Evolutionary conservation across 2,888 invertebrate species (phyloP).

Genomic region (Galeruca laticollis): DNA sequence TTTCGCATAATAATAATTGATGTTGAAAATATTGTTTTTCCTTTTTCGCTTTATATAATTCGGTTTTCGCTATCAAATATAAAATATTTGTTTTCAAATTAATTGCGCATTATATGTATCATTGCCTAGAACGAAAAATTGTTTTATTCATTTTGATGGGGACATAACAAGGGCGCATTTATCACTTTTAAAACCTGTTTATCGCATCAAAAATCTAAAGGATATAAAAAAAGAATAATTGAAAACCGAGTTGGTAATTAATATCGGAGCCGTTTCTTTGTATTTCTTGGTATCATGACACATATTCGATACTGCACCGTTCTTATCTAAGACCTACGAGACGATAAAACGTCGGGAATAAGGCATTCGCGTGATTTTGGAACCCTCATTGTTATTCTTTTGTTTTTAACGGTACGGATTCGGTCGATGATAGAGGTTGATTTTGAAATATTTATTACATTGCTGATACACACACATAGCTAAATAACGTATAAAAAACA

Average conservation of each 20-base stretch:
- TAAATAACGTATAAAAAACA: constrained; percentile 6
- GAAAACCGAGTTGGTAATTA: constrained; percentile 48
- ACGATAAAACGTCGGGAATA: constrained; percentile 55
- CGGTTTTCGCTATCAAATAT: too few species aligned
- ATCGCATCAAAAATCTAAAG: constrained; percentile 25
- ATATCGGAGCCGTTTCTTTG: constrained; percentile 49
- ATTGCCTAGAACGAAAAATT: not conserved
- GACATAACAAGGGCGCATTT: constrained; percentile 20
- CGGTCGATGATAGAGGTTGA: constrained; percentile 48
- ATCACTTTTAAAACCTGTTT: constrained; percentile 23
- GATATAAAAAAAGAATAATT: constrained; percentile 45
- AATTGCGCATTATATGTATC: too few species aligned
- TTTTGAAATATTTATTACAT: constrained; percentile 42
- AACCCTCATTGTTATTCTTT: constrained; percentile 55
- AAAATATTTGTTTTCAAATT: too few species aligned
- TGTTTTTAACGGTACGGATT: constrained; percentile 43
- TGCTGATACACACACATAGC: not conserved
- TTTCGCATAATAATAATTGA: not conserved
- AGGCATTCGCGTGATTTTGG: constrained; percentile 57
- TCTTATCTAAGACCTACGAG: constrained; percentile 51
- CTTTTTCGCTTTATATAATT: too few species aligned
- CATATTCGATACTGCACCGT: constrained; percentile 55
- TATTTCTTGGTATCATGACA: constrained; percentile 51
- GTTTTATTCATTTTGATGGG: constrained; percentile 3
- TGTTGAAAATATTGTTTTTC: too few species aligned